Evolutionary conservation across 2,113 vertebrate species (phyloP), one percentile per base, ranked within the genome.

Genomic region (Aythya baeri): DNA sequence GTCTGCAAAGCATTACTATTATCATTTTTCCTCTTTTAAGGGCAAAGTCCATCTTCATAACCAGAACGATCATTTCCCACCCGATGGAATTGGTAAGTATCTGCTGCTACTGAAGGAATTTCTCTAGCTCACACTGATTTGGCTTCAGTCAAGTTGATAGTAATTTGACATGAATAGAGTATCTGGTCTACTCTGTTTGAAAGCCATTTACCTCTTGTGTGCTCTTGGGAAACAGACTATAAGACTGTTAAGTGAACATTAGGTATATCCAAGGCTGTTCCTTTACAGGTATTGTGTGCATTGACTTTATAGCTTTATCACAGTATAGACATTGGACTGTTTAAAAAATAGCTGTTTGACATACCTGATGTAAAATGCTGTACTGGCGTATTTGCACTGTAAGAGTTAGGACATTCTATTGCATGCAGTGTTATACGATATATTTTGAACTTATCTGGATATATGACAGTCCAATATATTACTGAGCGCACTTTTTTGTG

Each of bases 1-100:
- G 32, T 83, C 63, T 25, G 57, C 81, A 79, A 80, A 91, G 29
- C 26, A 17, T 84, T 61, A 41, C 11, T 50, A 5, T 76, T 73
- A 7, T 10, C 70, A 11, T 2, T 62, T 95, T 95, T 94, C 79
- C 91, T 90, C 34, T 91, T 91, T 97, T 46, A 94, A 99, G 99
- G 99, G 98, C 78, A 99, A 99, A 93, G 98, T 96, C 93, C 98
- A 98, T 93, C 98, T 98, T 96, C 98, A 98, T 91, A 99, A 98
- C 96, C 99, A 99, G 97, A 98, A 98, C 26, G 99, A 99, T 72
- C 99, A 99, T 95, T 99, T 99, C 95, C 99, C 98, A 96, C 98
- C 98, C 78, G 99, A 99, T 96, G 99, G 99, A 97, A 99, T 99
- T 97, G 99, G 99, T 99, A 97, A 99, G 99, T 97, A 7, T 59